Conservation (phyloP, 1,140 invertebrate genomes). For the Littorina saxatilis region DNA sequence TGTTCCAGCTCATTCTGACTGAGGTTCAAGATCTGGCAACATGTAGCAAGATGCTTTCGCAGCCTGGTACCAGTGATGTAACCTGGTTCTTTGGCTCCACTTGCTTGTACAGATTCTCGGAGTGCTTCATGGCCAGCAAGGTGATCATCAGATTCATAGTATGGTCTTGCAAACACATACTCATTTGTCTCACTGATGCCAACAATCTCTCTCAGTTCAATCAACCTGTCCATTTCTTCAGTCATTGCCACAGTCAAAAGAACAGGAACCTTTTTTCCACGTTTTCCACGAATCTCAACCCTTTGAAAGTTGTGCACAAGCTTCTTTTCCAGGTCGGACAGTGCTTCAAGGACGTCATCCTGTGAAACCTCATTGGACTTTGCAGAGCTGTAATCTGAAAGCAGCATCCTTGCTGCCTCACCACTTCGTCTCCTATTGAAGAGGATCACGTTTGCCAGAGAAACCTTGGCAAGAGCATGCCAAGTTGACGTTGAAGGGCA, state of each 20-base stretch:
- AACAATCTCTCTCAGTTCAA: not conserved
- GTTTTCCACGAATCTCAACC: constrained; percentile 36
- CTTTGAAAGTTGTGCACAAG: too few species aligned
- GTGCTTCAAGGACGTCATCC: too few species aligned
- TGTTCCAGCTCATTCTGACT: not conserved
- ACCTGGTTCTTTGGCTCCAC: constrained; percentile 9
- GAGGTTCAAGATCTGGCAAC: not conserved
- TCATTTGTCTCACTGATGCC: not conserved
- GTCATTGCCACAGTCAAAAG: constrained; percentile 14
- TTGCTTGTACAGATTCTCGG: not conserved
- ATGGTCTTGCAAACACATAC: not conserved
- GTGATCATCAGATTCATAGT: not conserved
- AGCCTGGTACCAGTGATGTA: not conserved
- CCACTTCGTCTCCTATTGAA: constrained; percentile 35
- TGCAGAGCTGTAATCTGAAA: not conserved
- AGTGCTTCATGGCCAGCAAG: not conserved
- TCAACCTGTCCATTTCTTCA: not conserved
- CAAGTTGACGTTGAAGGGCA: not conserved
- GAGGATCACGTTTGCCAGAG: constrained; percentile 33
- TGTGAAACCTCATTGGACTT: too few species aligned
- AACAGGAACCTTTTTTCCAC: constrained; percentile 35
- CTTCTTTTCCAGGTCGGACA: too few species aligned
- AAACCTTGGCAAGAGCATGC: constrained; percentile 24
- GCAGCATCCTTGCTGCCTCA: constrained; percentile 18
- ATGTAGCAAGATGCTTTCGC: not conserved